Evolutionary conservation across 2,797 vertebrate genomes (phyloP), one percentile per base, ranked within the genome.

Genomic region (Amniataba percoides): DNA sequence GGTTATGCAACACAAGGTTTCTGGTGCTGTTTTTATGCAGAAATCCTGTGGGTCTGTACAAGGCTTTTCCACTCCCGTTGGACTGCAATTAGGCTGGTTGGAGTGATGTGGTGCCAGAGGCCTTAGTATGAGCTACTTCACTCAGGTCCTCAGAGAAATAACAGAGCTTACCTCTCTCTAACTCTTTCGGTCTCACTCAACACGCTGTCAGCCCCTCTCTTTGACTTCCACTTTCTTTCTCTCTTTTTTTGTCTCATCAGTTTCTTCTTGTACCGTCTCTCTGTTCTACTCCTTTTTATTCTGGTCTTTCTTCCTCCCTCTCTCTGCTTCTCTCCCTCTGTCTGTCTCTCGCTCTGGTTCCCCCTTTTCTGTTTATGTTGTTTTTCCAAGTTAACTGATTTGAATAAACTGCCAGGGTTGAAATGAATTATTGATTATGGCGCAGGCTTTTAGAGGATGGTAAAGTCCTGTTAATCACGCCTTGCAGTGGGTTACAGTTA

Each of bases 341-440:
- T 71, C 80, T 57, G 23, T 25, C 61, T 49, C 72, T 73, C 55
- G 11, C 69, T 60, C 51, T 49, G 19, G 23, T 65, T 80, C 48
- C 36, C 19, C 58, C 19, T 25, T 80, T 77, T 81, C 73, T 89
- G 68, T 91, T 87, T 88, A 68, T 89, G 76, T 87, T 88, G 80
- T 91, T 92, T 92, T 82, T 86, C 87, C 40, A 53, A 71, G 77
- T 81, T 84, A 64, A 88, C 78, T 88, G 77, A 89, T 94, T 89
- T 93, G 83, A 93, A 93, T 94, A 91, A 93, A 94, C 78, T 90
- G 85, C 86, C 91, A 77, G 89, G 84, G 88, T 87, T 89, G 78
- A 74, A 90, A 93, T 94, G 85, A 93, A 94, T 95, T 94, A 94
- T 95, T 94, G 92, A 95, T 94, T 75, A 79, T 25, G 69, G 79